These are phyloP conservation scores for Aspidiotus rigidus DNA, from an alignment of 2,888 invertebrate genomes.

Conservation along the genomic window DNA sequence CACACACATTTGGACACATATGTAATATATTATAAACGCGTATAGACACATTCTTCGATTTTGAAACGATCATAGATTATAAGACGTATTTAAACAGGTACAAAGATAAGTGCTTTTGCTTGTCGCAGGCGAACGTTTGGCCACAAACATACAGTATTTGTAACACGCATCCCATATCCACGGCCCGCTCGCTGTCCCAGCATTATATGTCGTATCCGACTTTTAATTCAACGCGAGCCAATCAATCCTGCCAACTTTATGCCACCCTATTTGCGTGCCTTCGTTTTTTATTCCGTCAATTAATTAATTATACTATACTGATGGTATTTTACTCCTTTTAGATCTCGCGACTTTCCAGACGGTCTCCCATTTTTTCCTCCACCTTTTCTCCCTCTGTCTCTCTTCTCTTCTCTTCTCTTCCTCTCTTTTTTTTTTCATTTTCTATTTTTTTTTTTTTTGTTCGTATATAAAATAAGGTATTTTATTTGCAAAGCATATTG, in stretches of 20 bases:
- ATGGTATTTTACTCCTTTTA: constrained; percentile 30
- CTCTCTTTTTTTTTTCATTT: too few species aligned
- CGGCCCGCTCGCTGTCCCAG: constrained; percentile 27
- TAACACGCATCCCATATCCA: constrained; percentile 12
- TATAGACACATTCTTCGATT: constrained; percentile 27
- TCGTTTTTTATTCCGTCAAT: constrained; percentile 32
- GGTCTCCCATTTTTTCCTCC: neutral
- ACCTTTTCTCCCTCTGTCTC: neutral
- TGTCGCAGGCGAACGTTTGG: constrained; percentile 30
- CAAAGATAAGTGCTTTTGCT: constrained; percentile 32
- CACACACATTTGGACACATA: too few species aligned
- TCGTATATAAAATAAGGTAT: too few species aligned
- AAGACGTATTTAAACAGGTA: constrained; percentile 33
- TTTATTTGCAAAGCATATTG: too few species aligned
- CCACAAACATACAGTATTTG: constrained; percentile 28
- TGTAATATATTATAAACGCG: too few species aligned
- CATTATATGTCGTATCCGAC: constrained; percentile 28
- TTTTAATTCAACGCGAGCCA: constrained; percentile 25
- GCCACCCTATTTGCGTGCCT: constrained; percentile 33
- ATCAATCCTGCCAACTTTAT: constrained; percentile 33
- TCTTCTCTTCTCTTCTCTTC: neutral
- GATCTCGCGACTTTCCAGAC: constrained; percentile 24
- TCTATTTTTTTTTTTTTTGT: too few species aligned
- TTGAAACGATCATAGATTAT: constrained; percentile 32
- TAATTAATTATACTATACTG: constrained; percentile 27